Evolutionary conservation across 2,797 vertebrate species (phyloP).

Genomic region (Euthynnus affinis): DNA sequence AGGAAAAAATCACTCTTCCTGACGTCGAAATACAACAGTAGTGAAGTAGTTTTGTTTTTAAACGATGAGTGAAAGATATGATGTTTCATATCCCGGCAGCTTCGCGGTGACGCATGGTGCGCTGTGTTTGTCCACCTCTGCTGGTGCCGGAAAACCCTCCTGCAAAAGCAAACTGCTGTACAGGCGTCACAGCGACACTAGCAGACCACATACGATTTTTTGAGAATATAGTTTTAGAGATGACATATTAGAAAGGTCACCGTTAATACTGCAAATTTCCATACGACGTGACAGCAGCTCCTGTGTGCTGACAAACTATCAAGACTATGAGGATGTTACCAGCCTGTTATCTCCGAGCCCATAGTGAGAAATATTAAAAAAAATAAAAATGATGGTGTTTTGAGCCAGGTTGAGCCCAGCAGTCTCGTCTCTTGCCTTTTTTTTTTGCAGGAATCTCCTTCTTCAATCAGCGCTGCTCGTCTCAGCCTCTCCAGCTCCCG

Average conservation of each 20-base stretch:
- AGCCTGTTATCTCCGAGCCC: not conserved
- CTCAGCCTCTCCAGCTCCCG: not conserved
- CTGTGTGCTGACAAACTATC: not conserved
- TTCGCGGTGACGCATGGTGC: slow-evolving; percentile 50
- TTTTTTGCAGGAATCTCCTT: not conserved
- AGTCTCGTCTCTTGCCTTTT: not conserved
- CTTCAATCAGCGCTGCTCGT: not conserved
- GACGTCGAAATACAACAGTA: not conserved
- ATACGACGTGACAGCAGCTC: not conserved
- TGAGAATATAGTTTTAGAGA: no score
- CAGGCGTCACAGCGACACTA: not conserved
- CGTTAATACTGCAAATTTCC: not conserved
- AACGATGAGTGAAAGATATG: not conserved
- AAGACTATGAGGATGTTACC: no score
- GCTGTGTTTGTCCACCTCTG: slow-evolving; percentile 38
- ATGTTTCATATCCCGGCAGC: slow-evolving; percentile 18
- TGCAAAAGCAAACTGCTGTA: not conserved
- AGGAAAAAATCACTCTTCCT: not conserved
- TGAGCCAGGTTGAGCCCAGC: not conserved
- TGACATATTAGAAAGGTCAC: not conserved
- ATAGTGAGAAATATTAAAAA: not conserved
- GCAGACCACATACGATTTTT: no score
- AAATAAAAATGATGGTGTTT: not conserved
- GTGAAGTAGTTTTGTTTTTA: not conserved
- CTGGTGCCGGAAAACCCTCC: not conserved